Base-by-base conservation (phyloP, 2,888 invertebrate species). In the Leptopilina myrica region DNA sequence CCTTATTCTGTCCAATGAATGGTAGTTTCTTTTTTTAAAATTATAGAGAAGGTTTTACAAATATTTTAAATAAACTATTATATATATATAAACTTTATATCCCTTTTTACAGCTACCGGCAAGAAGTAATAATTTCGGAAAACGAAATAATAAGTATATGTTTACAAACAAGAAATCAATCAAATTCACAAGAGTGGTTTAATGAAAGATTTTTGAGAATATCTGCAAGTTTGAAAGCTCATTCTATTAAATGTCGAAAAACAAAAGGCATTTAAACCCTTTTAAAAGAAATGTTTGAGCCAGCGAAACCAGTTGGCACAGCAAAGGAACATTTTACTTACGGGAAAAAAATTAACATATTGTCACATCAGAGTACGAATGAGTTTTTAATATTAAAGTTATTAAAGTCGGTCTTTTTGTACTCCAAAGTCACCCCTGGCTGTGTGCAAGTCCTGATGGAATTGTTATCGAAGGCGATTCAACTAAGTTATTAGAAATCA, bases 401-500 rank as follows among this genome's bases (percentile, higher is more conserved):
- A 5, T 53, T 11, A 5, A 56, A 75, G 3, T 59, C 5, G 79
- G 79, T 59, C 15, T 79, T 1, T n/a, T 79, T 49, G 53, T 79
- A 11, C 59, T 46, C n/a, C 7, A 40, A n/a, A 69, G n/a, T n/a
- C 76, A 79, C 4, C 76, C 79, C 1, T 79, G 76, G 76, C 53
- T 79, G 2, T 76, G 76, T 33, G 69, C 69, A 26, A 76, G 79
- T 26, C 62, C 66, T 0, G 67, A 79, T 20, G 20, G 20, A 20
- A 20, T 20, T 20, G 20, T 20, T 20, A 20, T 20, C 20, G 20
- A 20, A 20, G 20, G 20, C 20, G 20, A 20, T 20, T 20, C 20
- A 20, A 78, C 20, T 26, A 20, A 20, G 66, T 0, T 75, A 33
- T 62, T 83, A 5, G 83, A 84, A 53, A 59, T 83, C 5, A 83